These are phyloP conservation scores for Lacanobia oleracea DNA, from an alignment of 2,888 invertebrate species.

Conservation along the genomic window DNA sequence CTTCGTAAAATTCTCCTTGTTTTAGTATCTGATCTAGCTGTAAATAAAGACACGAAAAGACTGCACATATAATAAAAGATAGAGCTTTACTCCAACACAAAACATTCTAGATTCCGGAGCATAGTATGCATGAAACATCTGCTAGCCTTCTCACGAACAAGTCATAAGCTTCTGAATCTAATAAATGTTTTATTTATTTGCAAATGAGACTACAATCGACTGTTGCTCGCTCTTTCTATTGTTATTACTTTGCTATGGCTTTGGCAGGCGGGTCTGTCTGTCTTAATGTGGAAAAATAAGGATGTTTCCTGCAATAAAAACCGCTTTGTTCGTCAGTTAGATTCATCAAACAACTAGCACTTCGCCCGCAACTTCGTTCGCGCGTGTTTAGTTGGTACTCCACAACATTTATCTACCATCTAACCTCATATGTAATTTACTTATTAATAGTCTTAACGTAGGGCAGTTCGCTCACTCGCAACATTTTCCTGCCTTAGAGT, in stretches of 20 bases:
- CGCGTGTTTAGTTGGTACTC: too few relatives aligned
- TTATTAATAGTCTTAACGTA: too few relatives aligned
- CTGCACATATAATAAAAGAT: neutral
- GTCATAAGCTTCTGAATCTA: slow-evolving; percentile 13
- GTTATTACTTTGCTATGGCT: slow-evolving; percentile 12
- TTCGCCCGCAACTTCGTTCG: too few relatives aligned
- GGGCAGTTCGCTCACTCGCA: too few relatives aligned
- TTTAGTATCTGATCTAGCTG: neutral
- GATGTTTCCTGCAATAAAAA: too few relatives aligned
- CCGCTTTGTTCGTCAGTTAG: too few relatives aligned
- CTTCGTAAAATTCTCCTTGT: neutral
- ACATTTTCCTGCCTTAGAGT: too few relatives aligned
- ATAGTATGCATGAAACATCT: slow-evolving; percentile 14
- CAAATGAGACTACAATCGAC: slow-evolving; percentile 39
- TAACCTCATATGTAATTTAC: too few relatives aligned
- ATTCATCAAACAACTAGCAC: too few relatives aligned
- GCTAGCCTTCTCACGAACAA: slow-evolving; percentile 32
- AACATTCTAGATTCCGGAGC: neutral
- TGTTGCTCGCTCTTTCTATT: slow-evolving; percentile 2
- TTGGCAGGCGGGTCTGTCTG: neutral
- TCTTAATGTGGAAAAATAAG: neutral
- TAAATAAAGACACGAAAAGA: neutral
- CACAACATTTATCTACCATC: too few relatives aligned
- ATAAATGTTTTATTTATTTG: slow-evolving; percentile 54
- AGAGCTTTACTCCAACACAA: neutral